Evolutionary conservation across 2,113 vertebrate genomes (phyloP), one percentile per base, ranked within the genome.

Genomic region (Stigmatopora argus): DNA sequence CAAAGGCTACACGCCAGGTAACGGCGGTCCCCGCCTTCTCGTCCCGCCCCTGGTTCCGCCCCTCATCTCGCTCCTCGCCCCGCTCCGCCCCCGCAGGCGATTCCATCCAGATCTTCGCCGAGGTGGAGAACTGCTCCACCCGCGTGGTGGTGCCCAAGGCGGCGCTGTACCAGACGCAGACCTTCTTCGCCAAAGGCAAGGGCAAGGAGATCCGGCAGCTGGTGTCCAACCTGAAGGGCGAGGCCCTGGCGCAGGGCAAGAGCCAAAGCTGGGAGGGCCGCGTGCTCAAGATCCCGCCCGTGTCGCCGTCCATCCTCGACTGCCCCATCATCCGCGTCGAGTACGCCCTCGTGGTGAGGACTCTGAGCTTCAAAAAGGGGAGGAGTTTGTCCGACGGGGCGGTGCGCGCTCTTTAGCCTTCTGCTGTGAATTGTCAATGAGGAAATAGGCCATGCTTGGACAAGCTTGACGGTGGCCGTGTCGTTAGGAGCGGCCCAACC

Each of bases 1-100:
- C 78, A 99, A 97, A 90, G 96, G 96, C 91, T 99, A 98, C 86
- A 98, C 96, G 69, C 95, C 96, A 93, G 96, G 96, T 99, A 56
- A 88, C 86, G 80, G 12, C 45, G 45, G 11, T 13, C 2, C 2
- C 23, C 0, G 13, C 14, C 53, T 5, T 14, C 26, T 63, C n/a
- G 31, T 6, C 44, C 26, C 19, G 41, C 34, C 71, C 34, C 66
- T 63, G 17, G 26, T 31, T 17, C 4, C 53, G 3, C 51, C 46
- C 19, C 78, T 70, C 78, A 80, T 66, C 69, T 83, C 83, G 79
- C 79, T 81, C 83, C 73, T 9, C 67, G 70, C 65, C 66, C 72
- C 31, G 71, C 57, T 64, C 75, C 53, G 81, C 49, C 72, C 64
- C 61, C 81, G 61, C 83, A 99, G 96, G 96, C 83, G 97, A 99